Base-by-base conservation (phyloP, 2,113 vertebrate genomes). In the Phainopepla nitens region DNA sequence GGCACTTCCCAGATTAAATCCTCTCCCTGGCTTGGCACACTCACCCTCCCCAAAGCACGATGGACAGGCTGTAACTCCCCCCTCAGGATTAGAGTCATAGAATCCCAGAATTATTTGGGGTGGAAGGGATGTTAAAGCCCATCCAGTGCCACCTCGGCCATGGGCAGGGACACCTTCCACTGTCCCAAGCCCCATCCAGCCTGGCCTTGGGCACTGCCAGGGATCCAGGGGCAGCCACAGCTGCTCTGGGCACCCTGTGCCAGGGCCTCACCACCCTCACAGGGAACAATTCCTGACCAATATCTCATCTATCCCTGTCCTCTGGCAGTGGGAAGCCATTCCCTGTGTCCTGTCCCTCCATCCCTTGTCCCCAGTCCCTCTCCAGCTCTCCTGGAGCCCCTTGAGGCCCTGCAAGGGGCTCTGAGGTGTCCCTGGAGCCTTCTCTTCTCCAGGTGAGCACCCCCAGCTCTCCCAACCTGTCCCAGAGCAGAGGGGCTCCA, bases 11-110 rank as follows among this genome's bases (percentile, higher is more conserved):
- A 54, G 75, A 57, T 21, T 6, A 53, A 79, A 66, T 19, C 53
- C 41, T 18, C 42, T 35, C 24, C 0, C 61, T 39, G 57, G 2
- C 42, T 14, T 23, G 7, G 50, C 66, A 50, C 45, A 25, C 9
- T 41, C 49, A 14, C 27, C 29, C 21, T 70, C 47, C 70, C 85
- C 56, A 56, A 29, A 61, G 20, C 4, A n/a, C 22, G 5, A 0
- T 0, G 9, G 3, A 9, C 27, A 5, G 19, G 33, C 54, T 44
- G 1, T 3, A 15, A 51, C 12, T 36, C 13, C 10, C 3, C 7
- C 39, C 28, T 6, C 15, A 7, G n/a, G 42, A 8, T 7, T 5
- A 6, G 2, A 21, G 13, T 4, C 49, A 56, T 0, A 8, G 22
- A 33, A 33, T 53, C 39, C 2, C 15, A 13, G 27, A 8, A 11